A percentile compares a stretch with the other conserved stretches of the same genome.
Conservation (phyloP, 2,888 invertebrate genomes). For the Nipponacmea schrenckii region DNA sequence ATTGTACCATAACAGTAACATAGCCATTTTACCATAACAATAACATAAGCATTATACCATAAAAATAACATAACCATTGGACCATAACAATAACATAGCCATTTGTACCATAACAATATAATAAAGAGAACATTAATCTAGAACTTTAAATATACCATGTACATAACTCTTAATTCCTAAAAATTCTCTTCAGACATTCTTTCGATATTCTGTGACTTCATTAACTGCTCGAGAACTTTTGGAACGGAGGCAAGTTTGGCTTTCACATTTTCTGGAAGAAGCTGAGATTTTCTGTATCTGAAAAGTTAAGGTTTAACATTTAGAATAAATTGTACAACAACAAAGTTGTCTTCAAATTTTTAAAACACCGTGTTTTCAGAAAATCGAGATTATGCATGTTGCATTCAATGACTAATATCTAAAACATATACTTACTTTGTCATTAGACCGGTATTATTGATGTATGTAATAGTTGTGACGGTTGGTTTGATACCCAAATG, state of each 20-base stretch:
- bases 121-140: too few relatives aligned
- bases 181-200: background rate
- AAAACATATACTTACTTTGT: background rate
- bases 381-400: too few relatives aligned
- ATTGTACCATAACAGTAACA: background rate
- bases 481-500: constrained; percentile 3
- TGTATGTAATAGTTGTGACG: background rate
- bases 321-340: too few relatives aligned
- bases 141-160: too few relatives aligned
- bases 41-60: too few relatives aligned
- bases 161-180: too few relatives aligned
- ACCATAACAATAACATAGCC: background rate
- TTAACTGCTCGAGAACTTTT: background rate
- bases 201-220: background rate
- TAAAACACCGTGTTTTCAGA: too few relatives aligned
- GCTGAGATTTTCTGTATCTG: background rate
- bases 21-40: too few relatives aligned
- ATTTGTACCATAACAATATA: too few relatives aligned
- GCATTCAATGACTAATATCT: too few relatives aligned
- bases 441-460: background rate
- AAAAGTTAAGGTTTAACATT: background rate
- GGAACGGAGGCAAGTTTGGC: background rate
- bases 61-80: too few relatives aligned
- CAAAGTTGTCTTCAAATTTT: too few relatives aligned
- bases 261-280: background rate